These are phyloP conservation scores for Virgularia gustaviana DNA, from an alignment of 92 coral and sea anemone genomes.

Conservation along the genomic window DNA sequence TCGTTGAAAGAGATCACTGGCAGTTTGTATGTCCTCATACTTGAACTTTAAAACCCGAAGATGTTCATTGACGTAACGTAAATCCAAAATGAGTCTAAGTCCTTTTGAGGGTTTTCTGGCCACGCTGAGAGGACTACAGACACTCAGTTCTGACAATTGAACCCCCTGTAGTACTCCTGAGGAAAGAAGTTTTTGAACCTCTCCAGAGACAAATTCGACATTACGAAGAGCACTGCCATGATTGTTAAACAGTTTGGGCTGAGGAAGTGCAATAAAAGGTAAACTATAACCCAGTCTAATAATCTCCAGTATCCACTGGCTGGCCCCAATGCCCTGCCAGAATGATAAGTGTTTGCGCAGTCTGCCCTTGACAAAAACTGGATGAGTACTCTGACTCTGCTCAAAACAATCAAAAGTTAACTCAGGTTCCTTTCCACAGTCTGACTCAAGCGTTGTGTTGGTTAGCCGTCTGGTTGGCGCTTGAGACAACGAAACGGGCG, in stretches of 20 bases:
- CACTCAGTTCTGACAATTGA: constrained; percentile 27
- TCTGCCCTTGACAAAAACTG: constrained; percentile 49
- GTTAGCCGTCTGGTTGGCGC: constrained; percentile 5
- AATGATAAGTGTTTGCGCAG: constrained; percentile 31
- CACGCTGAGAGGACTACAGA: constrained; percentile 49
- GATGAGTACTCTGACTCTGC: not conserved
- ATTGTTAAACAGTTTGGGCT: constrained; percentile 27
- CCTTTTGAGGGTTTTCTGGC: constrained; percentile 35
- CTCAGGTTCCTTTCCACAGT: constrained; percentile 10
- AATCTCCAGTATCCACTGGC: constrained; percentile 44
- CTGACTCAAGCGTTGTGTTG: constrained; percentile 1
- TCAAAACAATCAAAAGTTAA: constrained; percentile 14
- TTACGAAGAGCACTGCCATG: constrained; percentile 36
- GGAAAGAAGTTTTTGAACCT: constrained; percentile 30
- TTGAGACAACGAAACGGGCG: constrained; percentile 15
- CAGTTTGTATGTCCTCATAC: constrained; percentile 45
- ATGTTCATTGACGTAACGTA: constrained; percentile 39
- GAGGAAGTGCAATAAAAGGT: constrained; percentile 47
- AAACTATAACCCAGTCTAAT: constrained; percentile 45
- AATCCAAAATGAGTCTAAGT: constrained; percentile 45
- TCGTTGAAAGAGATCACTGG: constrained; percentile 26
- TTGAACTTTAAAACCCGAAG: constrained; percentile 36
- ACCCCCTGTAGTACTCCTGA: constrained; percentile 43
- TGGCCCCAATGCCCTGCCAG: constrained; percentile 47
- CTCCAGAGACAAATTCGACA: constrained; percentile 43